Percentiles rank a stretch among this genome's conserved stretches.
These are phyloP conservation scores for Mobula hypostoma DNA, from an alignment of 2,113 vertebrate species.

Conservation along the genomic window DNA sequence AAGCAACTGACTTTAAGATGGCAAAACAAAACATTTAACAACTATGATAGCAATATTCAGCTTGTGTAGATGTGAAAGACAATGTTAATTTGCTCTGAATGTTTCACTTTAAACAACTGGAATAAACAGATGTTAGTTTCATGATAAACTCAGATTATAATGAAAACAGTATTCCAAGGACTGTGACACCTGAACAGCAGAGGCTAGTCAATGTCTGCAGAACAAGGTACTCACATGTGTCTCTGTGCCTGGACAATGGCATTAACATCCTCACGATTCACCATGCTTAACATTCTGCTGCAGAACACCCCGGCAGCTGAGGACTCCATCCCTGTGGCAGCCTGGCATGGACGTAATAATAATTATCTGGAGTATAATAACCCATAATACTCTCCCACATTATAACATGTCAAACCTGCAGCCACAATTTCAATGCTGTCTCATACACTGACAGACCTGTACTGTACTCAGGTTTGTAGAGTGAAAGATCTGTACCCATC, in stretches of 20 bases:
- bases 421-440: not conserved
- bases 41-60: too few species aligned
- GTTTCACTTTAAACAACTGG: too few species aligned
- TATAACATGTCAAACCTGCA: not conserved
- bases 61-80: too few species aligned
- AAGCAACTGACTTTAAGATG: too few species aligned
- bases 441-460: not conserved
- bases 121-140: too few species aligned
- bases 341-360: not conserved
- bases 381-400: not conserved
- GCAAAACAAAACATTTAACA: too few species aligned
- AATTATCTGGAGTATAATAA: not conserved
- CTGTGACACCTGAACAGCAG: too few species aligned
- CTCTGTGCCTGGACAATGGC: conserved; percentile 95
- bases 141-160: too few species aligned
- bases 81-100: too few species aligned
- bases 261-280: conserved; percentile 87
- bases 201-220: too few species aligned
- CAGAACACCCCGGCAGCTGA: conserved; percentile 84
- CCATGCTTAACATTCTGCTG: conserved; percentile 88
- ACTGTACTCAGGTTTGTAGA: not conserved
- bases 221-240: conserved; percentile 75
- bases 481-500: not conserved
- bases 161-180: too few species aligned
- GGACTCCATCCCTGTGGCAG: conserved; percentile 62